These are phyloP conservation scores for Eupithecia abbreviata DNA, from an alignment of 2,888 invertebrate species.

Conservation along the genomic window DNA sequence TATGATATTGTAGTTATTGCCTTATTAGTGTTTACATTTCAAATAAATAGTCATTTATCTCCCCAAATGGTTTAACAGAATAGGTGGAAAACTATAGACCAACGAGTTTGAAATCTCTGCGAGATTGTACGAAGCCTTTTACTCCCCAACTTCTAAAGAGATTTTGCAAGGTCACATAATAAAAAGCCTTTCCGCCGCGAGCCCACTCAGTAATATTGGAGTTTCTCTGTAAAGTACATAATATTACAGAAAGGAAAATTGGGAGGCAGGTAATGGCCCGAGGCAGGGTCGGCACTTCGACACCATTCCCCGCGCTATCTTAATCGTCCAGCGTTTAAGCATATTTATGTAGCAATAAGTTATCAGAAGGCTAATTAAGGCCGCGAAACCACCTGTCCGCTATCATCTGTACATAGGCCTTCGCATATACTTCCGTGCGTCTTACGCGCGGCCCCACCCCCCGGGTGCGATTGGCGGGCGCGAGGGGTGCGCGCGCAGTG, in stretches of 20 bases:
- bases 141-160: constrained; percentile 40
- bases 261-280: constrained; percentile 57
- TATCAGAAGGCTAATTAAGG: constrained; percentile 82
- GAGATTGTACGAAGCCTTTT: constrained; percentile 36
- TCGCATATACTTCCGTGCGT: constrained; percentile 83
- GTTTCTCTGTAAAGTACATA: constrained; percentile 58
- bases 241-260: constrained; percentile 58
- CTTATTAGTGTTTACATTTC: neutral
- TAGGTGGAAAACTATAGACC: neutral
- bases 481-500: constrained; percentile 76
- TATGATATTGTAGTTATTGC: neutral
- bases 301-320: constrained; percentile 70
- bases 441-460: constrained; percentile 81
- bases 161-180: constrained; percentile 43
- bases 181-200: constrained; percentile 50
- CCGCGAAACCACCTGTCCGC: constrained; percentile 84
- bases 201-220: constrained; percentile 52
- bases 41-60: neutral
- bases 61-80: neutral
- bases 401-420: constrained; percentile 84
- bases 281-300: constrained; percentile 57
- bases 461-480: constrained; percentile 71
- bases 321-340: constrained; percentile 75
- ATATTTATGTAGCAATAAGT: constrained; percentile 81
- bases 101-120: constrained; percentile 21